Conservation (phyloP, 2,113 vertebrate genomes). For the Hystrix cristata region DNA sequence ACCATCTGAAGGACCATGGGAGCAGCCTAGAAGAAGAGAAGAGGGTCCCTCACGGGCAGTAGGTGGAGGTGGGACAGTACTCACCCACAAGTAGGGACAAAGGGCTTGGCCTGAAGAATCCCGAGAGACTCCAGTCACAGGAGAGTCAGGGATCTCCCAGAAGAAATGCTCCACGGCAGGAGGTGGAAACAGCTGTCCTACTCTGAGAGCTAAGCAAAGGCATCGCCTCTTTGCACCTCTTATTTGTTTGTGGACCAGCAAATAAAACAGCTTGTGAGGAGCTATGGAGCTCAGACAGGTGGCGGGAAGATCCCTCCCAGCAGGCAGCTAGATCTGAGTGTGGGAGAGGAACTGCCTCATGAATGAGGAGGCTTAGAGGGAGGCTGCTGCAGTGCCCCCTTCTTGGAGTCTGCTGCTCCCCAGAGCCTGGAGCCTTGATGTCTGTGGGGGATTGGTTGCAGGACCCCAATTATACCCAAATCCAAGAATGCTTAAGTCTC, state of each 20-base stretch:
- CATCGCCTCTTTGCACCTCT: neutral
- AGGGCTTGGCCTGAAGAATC: neutral
- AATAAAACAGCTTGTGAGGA: neutral
- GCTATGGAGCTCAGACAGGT: neutral
- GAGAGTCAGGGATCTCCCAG: neutral
- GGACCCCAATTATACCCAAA: neutral
- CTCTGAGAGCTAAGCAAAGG: neutral
- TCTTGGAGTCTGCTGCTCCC: neutral
- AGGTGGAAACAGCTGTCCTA: neutral
- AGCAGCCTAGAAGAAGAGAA: neutral
- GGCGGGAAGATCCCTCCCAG: neutral
- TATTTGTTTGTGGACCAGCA: neutral
- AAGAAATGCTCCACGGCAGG: neutral
- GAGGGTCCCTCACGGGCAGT: neutral
- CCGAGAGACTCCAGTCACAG: neutral
- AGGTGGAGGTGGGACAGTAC: neutral
- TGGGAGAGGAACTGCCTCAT: neutral
- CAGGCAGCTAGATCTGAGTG: accelerated
- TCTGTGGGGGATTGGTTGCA: neutral
- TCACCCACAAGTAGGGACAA: neutral
- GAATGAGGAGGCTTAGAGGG: neutral
- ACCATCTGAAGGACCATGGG: neutral
- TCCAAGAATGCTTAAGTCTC: neutral
- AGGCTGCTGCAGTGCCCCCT: neutral
- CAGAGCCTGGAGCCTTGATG: neutral